Conservation (phyloP, 2,797 vertebrate genomes). For the Mastacembelus armatus region DNA sequence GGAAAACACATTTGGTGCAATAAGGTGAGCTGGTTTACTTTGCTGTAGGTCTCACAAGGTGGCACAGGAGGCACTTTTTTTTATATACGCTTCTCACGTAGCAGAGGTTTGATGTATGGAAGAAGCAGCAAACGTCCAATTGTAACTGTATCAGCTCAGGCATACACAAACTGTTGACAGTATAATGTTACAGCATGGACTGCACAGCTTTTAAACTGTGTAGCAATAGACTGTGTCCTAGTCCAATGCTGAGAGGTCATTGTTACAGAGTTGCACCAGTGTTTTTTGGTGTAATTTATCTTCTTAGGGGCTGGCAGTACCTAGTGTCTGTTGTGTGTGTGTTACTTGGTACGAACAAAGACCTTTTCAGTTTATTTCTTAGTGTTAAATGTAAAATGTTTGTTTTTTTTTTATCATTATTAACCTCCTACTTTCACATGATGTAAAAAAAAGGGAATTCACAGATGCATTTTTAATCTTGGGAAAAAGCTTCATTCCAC, state of each 20-base stretch:
- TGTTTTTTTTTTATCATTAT: not conserved
- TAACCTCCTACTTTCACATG: not conserved
- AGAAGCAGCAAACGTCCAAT: slow-evolving; percentile 25
- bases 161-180: slow-evolving; percentile 40
- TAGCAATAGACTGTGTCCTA: not conserved
- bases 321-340: too few species aligned
- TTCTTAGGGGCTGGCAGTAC: not conserved
- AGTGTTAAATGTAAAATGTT: too few species aligned
- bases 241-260: slow-evolving; percentile 2
- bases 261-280: slow-evolving; percentile 5
- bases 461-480: too few species aligned
- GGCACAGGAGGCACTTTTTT: slow-evolving; percentile 8
- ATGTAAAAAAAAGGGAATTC: too few species aligned
- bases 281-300: not conserved
- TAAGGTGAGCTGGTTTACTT: slow-evolving; percentile 56
- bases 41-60: slow-evolving; percentile 43
- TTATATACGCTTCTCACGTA: not conserved
- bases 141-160: slow-evolving; percentile 20
- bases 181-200: slow-evolving; percentile 20
- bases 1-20: slow-evolving; percentile 55
- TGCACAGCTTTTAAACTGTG: slow-evolving; percentile 1
- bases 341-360: not conserved
- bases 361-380: too few species aligned
- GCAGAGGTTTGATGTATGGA: slow-evolving; percentile 23
- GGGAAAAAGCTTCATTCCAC: too few species aligned